Evolutionary conservation across 2,888 invertebrate species (phyloP), one percentile per base, ranked within the genome.

Genomic region (Noctua pronuba): DNA sequence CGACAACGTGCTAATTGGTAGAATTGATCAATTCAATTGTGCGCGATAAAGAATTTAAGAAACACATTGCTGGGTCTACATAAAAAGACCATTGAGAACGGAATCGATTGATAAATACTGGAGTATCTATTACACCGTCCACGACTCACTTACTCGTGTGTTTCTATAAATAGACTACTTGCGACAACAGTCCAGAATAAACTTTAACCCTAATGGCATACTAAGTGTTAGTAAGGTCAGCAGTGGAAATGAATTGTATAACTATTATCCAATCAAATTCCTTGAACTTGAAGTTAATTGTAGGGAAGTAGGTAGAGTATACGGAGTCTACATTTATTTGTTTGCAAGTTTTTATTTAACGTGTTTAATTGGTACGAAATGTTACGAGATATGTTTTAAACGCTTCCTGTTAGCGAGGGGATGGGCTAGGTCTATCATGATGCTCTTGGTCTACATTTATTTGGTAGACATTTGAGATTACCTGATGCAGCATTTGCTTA

Each of bases 211-310:
- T 75, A 60, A 75, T 83, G 64, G 68, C 55, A 35, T 65, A 64
- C 52, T 13, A 24, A 73, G 58, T 70, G 49, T 58, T 72, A 68
- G 68, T 72, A 69, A 83, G 72, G 75, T 52, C 58, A 70, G 69
- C 46, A 35, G 8, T 77, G 28, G 44, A 49, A 81, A 62, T 71
- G 7, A 73, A 73, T 75, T 73, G 67, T 73, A 72, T 79, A 75
- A 46, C 64, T 28, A 66, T 83, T 75, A 72, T 64, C 31, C 65
- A 76, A 72, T 60, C 24, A 69, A n/a, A 65, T 64, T 13, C 60
- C 81, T 31, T 77, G 77, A 79, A 82, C 84, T 76, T 74, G 73
- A 82, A 69, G 74, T 60, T 78, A 75, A 80, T 49, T 76, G 69
- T 60, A 46, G 24, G 21, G 38, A 68, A 58, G 41, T 55, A 69